Base-by-base conservation (phyloP, 2,888 invertebrate species). In the Tenthredo distinguenda region DNA sequence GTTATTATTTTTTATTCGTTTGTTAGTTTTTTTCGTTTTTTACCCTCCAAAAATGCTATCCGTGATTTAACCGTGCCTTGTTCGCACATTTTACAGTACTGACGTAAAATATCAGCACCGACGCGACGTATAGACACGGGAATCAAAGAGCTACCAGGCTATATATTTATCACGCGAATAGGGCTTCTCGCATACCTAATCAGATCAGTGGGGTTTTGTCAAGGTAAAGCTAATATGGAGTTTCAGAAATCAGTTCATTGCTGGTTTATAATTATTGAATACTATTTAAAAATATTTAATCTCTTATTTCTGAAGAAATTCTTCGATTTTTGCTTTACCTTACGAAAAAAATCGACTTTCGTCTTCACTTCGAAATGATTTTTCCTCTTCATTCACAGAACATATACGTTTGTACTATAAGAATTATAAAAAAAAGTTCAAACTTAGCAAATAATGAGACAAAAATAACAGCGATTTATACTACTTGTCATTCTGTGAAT, bases 21-120 rank as follows among this genome's bases (percentile, higher is more conserved):
- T 34, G 15, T 4, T 15, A 5, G 0, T 18, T 31, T 18, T n/a
- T 72, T 40, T n/a, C 74, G 21, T 0, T 47, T 74, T 43, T 40
- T 85, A 93, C 92, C 92, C 91, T 93, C 93, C 47, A 93, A 87
- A 87, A 90, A 87, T 34, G 93, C 92, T 85, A 93, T 89, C 87
- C 90, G 91, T 62, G 90, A 90, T 85, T 90, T 91, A 26, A 93
- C 92, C 74, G 91, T 91, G 84, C 88, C 89, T 86, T 89, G 89
- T 86, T 90, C 91, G 89, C 89, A 90, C 92, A 92, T 92, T 88
- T 88, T 88, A 71, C 65, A 50, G 9, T 71, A 83, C 83, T 68
- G 68, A 47, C 21, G 65, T 71, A 47, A 83, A 83, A 83, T 81
- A 58, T 21, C 50, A 50, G 26, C 37, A 74, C 79, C n/a, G 55